Evolutionary conservation across 2,888 invertebrate genomes (phyloP).

Genomic region (Pherbina coryleti): DNA sequence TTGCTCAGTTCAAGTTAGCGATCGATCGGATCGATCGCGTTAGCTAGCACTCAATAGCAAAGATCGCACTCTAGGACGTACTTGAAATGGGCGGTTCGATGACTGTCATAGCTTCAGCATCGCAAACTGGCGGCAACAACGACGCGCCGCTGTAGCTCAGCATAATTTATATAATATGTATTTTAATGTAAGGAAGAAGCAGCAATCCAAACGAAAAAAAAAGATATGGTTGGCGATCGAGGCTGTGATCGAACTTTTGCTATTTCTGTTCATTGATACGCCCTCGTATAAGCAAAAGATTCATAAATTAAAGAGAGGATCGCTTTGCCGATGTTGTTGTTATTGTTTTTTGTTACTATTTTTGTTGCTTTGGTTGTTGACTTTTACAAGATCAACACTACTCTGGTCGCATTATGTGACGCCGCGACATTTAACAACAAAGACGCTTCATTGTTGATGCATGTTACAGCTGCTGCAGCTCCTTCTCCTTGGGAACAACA

Average conservation of each 20-base stretch:
- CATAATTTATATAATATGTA: not conserved
- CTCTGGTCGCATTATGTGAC: not conserved
- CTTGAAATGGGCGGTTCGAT: constrained; percentile 32
- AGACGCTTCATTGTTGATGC: not conserved
- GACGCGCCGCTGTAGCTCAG: not conserved
- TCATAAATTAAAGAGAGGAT: constrained; percentile 40
- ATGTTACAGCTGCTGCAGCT: not conserved
- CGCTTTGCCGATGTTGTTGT: not conserved
- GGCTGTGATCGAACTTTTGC: not conserved
- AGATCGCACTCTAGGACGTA: constrained; percentile 1
- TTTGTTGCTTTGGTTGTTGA: not conserved
- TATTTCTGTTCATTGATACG: constrained; percentile 23
- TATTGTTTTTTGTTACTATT: not conserved
- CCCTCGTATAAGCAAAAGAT: constrained; percentile 30
- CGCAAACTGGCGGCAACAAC: not conserved
- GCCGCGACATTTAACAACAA: constrained; percentile 3
- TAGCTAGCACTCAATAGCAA: not conserved
- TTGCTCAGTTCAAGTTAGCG: not conserved
- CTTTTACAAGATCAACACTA: not conserved
- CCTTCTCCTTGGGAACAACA: not conserved
- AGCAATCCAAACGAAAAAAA: not conserved
- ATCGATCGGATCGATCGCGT: not conserved
- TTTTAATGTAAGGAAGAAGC: not conserved
- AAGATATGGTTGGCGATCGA: not conserved
- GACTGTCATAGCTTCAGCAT: constrained; percentile 7